Conservation (phyloP, 2,888 invertebrate genomes). For the Dasypolia templi region DNA sequence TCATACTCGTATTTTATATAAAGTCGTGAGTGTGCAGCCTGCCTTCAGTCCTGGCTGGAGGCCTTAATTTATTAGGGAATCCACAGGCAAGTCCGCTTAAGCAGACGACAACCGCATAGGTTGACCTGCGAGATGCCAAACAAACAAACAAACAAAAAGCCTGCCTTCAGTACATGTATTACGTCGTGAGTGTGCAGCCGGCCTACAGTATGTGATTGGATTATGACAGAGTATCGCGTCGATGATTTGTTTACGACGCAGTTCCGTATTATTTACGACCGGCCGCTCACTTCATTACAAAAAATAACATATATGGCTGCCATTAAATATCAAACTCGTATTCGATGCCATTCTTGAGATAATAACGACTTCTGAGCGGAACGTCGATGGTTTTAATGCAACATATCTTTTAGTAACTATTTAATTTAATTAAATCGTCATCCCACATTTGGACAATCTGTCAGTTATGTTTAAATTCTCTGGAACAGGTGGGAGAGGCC, state of each 20-base stretch:
- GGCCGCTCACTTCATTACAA: conserved; percentile 61
- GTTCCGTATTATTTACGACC: conserved; percentile 53
- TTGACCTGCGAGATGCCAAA: too few relatives aligned
- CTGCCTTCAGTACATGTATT: conserved; percentile 21
- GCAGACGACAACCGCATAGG: too few relatives aligned
- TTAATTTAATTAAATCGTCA: conserved; percentile 11
- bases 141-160: too few relatives aligned
- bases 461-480: neutral
- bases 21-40: conserved; percentile 10
- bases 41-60: conserved; percentile 36
- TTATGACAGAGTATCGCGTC: conserved; percentile 51
- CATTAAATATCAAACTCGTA: conserved; percentile 43
- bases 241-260: conserved; percentile 66
- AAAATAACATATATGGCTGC: conserved; percentile 53
- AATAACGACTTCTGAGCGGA: conserved; percentile 47
- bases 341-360: conserved; percentile 36
- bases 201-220: conserved; percentile 48
- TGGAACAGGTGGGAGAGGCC: neutral
- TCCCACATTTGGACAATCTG: neutral
- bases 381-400: conserved; percentile 46
- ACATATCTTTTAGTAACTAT: conserved; percentile 38
- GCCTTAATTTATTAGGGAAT: too few relatives aligned
- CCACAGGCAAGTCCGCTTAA: too few relatives aligned
- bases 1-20: too few relatives aligned
- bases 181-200: conserved; percentile 1